Evolutionary conservation across 2,113 vertebrate genomes (phyloP).

Genomic region (Egretta garzetta): DNA sequence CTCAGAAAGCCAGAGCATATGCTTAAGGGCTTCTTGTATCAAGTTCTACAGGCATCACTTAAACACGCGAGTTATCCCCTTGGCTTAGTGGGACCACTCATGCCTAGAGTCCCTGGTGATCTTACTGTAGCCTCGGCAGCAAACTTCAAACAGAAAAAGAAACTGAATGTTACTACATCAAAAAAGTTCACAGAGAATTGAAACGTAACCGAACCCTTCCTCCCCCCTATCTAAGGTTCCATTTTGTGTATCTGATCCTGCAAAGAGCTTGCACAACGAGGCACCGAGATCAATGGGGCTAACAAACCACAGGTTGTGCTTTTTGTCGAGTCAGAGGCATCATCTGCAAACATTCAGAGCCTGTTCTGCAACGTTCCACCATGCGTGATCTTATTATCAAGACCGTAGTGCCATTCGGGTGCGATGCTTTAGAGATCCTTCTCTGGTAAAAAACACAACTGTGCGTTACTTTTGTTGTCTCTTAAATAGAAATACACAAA

Average conservation of each 20-base stretch:
- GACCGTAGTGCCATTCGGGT: background rate
- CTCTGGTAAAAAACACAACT: background rate
- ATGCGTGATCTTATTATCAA: background rate
- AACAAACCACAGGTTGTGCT: background rate
- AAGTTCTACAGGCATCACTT: background rate
- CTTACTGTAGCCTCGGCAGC: background rate
- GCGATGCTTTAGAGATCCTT: background rate
- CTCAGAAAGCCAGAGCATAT: background rate
- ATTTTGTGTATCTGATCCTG: background rate
- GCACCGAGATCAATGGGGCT: background rate
- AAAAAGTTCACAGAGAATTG: background rate
- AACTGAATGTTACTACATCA: background rate
- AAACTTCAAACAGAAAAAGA: background rate
- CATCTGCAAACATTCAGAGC: background rate
- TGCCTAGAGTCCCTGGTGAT: background rate
- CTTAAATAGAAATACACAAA: slow-evolving; percentile 52
- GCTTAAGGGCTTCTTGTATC: background rate
- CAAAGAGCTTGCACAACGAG: background rate
- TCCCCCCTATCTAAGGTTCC: background rate
- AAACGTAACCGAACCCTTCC: background rate
- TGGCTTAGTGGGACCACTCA: background rate
- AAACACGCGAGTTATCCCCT: background rate
- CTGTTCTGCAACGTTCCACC: background rate
- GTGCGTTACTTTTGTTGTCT: slow-evolving; percentile 42
- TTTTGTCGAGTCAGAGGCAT: background rate